phyloP scores from a whole-genome alignment of 2,888 invertebrate genomes.

The Tipula helvola region DNA sequence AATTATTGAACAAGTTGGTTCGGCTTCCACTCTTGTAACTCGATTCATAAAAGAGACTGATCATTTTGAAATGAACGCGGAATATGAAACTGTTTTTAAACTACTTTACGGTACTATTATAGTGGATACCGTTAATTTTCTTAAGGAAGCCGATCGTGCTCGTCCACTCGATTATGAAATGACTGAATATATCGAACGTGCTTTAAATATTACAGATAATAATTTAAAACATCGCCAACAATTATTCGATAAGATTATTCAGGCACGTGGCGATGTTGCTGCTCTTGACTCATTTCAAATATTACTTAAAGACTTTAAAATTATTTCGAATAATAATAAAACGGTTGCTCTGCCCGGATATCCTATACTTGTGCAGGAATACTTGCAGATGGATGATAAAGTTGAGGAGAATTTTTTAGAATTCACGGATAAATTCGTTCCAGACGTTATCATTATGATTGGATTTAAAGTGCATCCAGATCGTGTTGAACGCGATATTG shows the following conservation, averaged over 20 bases:
- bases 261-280: constrained; percentile 54
- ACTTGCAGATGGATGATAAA: constrained; percentile 22
- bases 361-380: constrained; percentile 27
- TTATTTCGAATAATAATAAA: constrained; percentile 42
- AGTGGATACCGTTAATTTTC: constrained; percentile 69
- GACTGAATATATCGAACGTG: constrained; percentile 42
- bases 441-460: constrained; percentile 42
- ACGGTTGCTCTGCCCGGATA: constrained; percentile 42
- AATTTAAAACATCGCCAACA: constrained; percentile 28
- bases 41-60: constrained; percentile 34
- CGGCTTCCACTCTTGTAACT: constrained; percentile 65
- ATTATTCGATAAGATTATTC: constrained; percentile 41
- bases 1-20: constrained; percentile 47
- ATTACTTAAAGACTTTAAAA: constrained; percentile 63
- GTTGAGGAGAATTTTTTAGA: constrained; percentile 38
- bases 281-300: constrained; percentile 51
- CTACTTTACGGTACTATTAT: constrained; percentile 46
- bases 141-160: constrained; percentile 49
- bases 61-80: constrained; percentile 17
- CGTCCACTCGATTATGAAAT: constrained; percentile 52
- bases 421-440: constrained; percentile 37
- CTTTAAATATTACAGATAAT: constrained; percentile 34
- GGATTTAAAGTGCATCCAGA: constrained; percentile 45
- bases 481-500: constrained; percentile 45
- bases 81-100: constrained; percentile 17